These are phyloP conservation scores for Urophycis tenuis DNA, from an alignment of 2,797 vertebrate species.

Conservation along the genomic window DNA sequence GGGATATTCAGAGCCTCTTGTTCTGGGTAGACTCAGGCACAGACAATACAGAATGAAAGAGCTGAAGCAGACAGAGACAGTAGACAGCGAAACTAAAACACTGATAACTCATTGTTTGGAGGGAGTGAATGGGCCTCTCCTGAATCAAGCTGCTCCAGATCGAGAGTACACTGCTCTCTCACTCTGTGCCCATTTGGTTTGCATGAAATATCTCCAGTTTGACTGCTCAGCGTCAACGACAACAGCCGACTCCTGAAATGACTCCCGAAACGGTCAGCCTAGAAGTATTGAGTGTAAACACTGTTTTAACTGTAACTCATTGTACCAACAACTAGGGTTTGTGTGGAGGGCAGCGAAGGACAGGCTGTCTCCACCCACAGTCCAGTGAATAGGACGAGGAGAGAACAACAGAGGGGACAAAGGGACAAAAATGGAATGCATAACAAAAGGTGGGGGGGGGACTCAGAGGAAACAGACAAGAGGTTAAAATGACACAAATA, in stretches of 20 bases:
- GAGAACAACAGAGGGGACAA: neutral
- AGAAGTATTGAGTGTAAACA: neutral
- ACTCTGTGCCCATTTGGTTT: no score
- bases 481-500: neutral
- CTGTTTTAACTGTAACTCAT: neutral
- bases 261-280: neutral
- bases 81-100: neutral
- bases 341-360: neutral
- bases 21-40: neutral
- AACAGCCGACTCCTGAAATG: neutral
- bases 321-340: neutral
- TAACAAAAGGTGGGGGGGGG: neutral
- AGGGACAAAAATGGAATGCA: neutral
- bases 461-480: neutral
- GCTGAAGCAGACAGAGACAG: neutral
- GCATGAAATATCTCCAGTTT: neutral
- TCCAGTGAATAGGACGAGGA: neutral
- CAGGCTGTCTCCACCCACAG: neutral
- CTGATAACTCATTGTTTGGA: neutral
- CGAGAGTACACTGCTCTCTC: no score
- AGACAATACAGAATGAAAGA: neutral
- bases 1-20: neutral
- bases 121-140: neutral
- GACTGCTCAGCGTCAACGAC: neutral
- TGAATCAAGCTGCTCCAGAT: neutral